These are phyloP conservation scores for Rallus crepitans DNA, from an alignment of 2,797 vertebrate species.

Conservation along the genomic window DNA sequence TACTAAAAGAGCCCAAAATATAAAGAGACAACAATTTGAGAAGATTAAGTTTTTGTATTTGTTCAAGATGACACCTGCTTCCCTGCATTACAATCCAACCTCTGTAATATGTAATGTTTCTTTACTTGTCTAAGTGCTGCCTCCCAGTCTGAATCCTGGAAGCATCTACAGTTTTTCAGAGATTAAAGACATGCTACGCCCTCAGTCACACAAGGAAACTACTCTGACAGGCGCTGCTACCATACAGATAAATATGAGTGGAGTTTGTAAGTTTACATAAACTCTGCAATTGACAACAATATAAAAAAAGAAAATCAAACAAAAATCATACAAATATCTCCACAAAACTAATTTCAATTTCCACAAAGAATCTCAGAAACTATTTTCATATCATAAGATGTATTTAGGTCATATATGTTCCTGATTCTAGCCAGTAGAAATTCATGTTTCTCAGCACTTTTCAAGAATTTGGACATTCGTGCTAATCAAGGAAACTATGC, in stretches of 20 bases:
- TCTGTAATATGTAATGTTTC: neutral
- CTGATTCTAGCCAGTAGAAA: neutral
- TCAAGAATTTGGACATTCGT: neutral
- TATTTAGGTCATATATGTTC: neutral
- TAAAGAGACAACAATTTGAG: slow-evolving; percentile 14
- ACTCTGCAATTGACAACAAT: neutral
- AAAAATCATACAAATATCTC: neutral
- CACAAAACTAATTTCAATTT: neutral
- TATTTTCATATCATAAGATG: neutral
- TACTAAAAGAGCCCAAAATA: neutral
- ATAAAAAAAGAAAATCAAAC: neutral
- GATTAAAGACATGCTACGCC: neutral
- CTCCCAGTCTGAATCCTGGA: neutral
- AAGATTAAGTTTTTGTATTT: slow-evolving; percentile 12
- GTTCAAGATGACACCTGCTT: neutral
- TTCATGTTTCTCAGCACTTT: neutral
- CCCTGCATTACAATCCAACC: neutral
- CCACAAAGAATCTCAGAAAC: neutral
- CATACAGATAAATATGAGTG: neutral
- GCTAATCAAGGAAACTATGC: neutral
- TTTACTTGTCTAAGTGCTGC: neutral
- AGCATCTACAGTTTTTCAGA: neutral
- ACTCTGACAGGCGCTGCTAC: neutral
- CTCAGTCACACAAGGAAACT: neutral
- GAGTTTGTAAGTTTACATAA: neutral